Percentiles rank a stretch among this genome's conserved stretches.
These are phyloP conservation scores for Dolichomitus sp. DNA, from an alignment of 2,888 invertebrate genomes.

Conservation along the genomic window DNA sequence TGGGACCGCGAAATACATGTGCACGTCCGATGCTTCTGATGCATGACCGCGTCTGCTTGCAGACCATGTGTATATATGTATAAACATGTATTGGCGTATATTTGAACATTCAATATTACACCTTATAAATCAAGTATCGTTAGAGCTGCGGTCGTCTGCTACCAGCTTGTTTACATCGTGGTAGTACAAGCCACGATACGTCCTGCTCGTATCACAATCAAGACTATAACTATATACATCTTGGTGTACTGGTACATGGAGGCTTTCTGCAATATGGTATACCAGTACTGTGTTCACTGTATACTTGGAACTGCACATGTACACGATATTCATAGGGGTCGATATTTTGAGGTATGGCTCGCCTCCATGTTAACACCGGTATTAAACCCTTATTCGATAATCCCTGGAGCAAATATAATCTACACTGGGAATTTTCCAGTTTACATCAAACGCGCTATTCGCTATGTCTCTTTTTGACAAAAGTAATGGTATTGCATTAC, in stretches of 20 bases:
- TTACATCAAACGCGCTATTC: too few relatives aligned
- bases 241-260: background rate
- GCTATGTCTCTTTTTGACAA: too few relatives aligned
- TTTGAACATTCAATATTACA: slow-evolving; percentile 52
- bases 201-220: background rate
- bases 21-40: slow-evolving; percentile 38
- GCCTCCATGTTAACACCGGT: background rate
- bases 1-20: slow-evolving; percentile 23
- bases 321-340: slow-evolving; percentile 4
- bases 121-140: slow-evolving; percentile 60
- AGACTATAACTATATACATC: background rate
- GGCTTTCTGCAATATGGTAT: slow-evolving; percentile 2
- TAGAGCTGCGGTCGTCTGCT: slow-evolving; percentile 44
- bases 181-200: slow-evolving; percentile 37
- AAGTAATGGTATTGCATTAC: too few relatives aligned
- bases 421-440: too few relatives aligned
- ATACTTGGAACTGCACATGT: background rate
- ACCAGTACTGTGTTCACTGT: background rate
- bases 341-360: slow-evolving; percentile 13
- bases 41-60: slow-evolving; percentile 46
- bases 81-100: slow-evolving; percentile 16
- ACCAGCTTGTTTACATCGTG: slow-evolving; percentile 53
- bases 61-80: slow-evolving; percentile 17
- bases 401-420: background rate
- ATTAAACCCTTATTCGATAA: slow-evolving; percentile 14